Percentiles rank a stretch among this genome's conserved stretches.
phyloP scores from a whole-genome alignment of 2,888 invertebrate species.

The Bombylius major region DNA sequence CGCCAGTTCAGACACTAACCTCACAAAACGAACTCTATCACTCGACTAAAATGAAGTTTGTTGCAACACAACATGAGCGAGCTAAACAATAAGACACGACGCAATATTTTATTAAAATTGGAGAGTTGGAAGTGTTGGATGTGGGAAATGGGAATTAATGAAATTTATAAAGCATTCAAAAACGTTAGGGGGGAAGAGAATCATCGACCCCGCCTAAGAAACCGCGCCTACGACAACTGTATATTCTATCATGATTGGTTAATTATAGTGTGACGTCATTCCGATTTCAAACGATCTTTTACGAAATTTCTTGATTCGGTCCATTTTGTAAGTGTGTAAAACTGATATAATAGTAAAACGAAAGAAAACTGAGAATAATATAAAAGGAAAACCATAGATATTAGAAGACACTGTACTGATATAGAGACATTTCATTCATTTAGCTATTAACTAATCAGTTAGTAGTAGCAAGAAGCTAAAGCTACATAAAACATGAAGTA shows the following conservation, averaged over 20 bases:
- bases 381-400: too few relatives aligned
- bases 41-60: slow-evolving; percentile 18
- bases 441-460: too few relatives aligned
- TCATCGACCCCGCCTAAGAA: slow-evolving; percentile 16
- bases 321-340: slow-evolving; percentile 19
- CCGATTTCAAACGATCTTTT: slow-evolving; percentile 14
- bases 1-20: not conserved
- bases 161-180: not conserved
- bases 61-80: not conserved
- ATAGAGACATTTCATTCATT: too few relatives aligned
- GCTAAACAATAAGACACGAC: not conserved
- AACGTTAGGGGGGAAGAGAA: slow-evolving; percentile 8
- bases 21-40: slow-evolving; percentile 16
- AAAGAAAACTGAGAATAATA: too few relatives aligned
- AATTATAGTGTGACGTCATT: slow-evolving; percentile 16
- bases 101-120: not conserved
- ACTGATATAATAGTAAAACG: too few relatives aligned
- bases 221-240: slow-evolving; percentile 9
- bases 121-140: too few relatives aligned
- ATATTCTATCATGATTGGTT: slow-evolving; percentile 13
- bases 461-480: too few relatives aligned
- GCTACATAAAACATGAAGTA: too few relatives aligned
- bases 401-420: too few relatives aligned
- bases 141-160: not conserved
- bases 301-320: slow-evolving; percentile 15